Conservation (phyloP, 1,140 invertebrate species). For the Archegozetes longisetosus region DNA sequence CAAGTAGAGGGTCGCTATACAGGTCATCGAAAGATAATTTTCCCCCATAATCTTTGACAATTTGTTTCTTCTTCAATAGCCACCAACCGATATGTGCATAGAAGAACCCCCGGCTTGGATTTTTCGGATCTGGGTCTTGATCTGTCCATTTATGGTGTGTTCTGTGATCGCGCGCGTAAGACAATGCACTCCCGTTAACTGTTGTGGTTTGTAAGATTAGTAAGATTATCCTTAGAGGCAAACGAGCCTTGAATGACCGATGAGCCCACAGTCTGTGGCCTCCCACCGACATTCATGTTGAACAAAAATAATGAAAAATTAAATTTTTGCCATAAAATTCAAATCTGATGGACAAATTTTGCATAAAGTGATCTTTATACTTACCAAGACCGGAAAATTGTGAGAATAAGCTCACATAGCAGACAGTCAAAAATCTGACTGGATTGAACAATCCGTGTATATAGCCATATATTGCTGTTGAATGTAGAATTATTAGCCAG, state of each 20-base stretch:
- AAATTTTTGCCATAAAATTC: background rate
- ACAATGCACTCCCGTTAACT: slow-evolving; percentile 11
- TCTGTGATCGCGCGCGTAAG: slow-evolving; percentile 56
- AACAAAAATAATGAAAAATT: too few species aligned
- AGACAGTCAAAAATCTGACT: background rate
- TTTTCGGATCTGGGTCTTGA: slow-evolving; percentile 89
- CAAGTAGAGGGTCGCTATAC: slow-evolving; percentile 58
- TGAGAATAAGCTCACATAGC: background rate
- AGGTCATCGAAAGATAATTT: slow-evolving; percentile 74
- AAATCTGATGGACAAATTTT: background rate
- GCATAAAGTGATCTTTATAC: slow-evolving; percentile 22
- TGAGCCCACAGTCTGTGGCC: slow-evolving; percentile 41
- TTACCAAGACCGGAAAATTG: slow-evolving; percentile 40
- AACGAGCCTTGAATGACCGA: slow-evolving; percentile 36
- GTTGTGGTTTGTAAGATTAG: slow-evolving; percentile 54
- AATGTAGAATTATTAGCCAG: background rate
- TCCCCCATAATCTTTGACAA: slow-evolving; percentile 70
- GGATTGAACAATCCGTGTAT: background rate
- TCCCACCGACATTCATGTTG: too few species aligned
- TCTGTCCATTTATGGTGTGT: slow-evolving; percentile 93
- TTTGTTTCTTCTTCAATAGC: slow-evolving; percentile 69
- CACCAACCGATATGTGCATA: slow-evolving; percentile 92
- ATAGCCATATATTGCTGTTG: background rate
- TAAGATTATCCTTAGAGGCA: slow-evolving; percentile 33
- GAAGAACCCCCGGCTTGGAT: slow-evolving; percentile 84